Base-by-base conservation (phyloP, 1,140 invertebrate genomes). In the Sitophilus oryzae region DNA sequence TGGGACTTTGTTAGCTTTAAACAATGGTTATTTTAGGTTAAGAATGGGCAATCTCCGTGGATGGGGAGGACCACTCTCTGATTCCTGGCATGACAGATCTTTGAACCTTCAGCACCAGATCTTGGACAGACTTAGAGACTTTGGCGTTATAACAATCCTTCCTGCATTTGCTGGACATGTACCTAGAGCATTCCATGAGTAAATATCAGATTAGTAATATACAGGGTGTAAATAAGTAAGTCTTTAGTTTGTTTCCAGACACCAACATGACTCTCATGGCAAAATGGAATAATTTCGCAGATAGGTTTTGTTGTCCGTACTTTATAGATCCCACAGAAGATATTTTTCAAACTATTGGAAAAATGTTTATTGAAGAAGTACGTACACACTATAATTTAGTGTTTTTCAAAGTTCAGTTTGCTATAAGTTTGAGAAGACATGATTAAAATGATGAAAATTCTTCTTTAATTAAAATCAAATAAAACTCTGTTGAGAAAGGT, bases 21-120 rank as follows among this genome's bases (percentile, higher is more conserved):
- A n/a, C n/a, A n/a, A n/a, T n/a, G n/a, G n/a, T n/a, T n/a, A n/a
- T n/a, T n/a, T n/a, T 52, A 89, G 86, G 87, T 77, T 85, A 5
- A 76, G 93, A 66, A 98, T 98, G 94, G 94, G 94, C 4, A 98
- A 98, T 69, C 80, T 98, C 3, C 80, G 86, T 38, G 85, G 85
- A 1, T 96, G 89, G 86, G 91, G 82, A 11, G 93, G 93, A 4
- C 89, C 91, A 0, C 70, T 96, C 8, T 75, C 79, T 1, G 47
- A 76, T 25, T 73, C 75, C 3, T 96, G 89, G 86, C 83, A 89
- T 58, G 64, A 77, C 2, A 67, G 75, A 4, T 85, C 88, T 46
- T 66, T 86, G 11, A 54, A 66, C 0, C 73, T 96, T 34, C 91
- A 96, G 65, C 82, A 88, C 56, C 71, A 76, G 59, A 89, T 96